Evolutionary conservation across 2,113 vertebrate genomes (phyloP).

Genomic region (Merops nubicus): DNA sequence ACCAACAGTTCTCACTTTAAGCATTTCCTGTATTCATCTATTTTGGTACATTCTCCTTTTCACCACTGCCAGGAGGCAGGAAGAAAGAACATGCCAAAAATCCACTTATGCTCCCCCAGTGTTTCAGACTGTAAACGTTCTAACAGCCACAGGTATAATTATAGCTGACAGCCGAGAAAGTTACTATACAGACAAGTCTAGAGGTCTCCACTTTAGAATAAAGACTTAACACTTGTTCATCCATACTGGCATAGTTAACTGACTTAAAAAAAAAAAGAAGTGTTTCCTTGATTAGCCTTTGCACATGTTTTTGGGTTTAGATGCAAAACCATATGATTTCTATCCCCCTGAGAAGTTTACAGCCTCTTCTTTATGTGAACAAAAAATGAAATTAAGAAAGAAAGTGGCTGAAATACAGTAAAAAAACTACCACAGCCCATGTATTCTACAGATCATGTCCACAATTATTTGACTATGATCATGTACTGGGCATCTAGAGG

Average conservation of each 20-base stretch:
- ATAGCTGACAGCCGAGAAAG: neutral
- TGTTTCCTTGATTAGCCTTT: neutral
- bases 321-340: neutral
- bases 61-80: neutral
- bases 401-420: neutral
- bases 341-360: neutral
- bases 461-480: neutral
- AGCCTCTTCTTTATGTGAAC: neutral
- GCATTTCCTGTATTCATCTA: neutral
- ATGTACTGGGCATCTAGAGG: neutral
- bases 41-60: neutral
- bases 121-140: neutral
- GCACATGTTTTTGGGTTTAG: neutral
- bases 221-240: neutral
- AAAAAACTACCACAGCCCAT: neutral
- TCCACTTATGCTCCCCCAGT: neutral
- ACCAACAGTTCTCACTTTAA: neutral
- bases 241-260: neutral
- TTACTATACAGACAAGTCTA: neutral
- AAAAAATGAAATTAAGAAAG: neutral
- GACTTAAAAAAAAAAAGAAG: neutral
- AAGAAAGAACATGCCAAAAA: slow-evolving; percentile 6
- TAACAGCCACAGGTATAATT: slow-evolving; percentile 6
- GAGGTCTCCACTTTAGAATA: neutral
- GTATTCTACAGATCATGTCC: neutral